Base-by-base conservation (phyloP, 1,140 invertebrate genomes). In the Octopus bimaculoides region DNA sequence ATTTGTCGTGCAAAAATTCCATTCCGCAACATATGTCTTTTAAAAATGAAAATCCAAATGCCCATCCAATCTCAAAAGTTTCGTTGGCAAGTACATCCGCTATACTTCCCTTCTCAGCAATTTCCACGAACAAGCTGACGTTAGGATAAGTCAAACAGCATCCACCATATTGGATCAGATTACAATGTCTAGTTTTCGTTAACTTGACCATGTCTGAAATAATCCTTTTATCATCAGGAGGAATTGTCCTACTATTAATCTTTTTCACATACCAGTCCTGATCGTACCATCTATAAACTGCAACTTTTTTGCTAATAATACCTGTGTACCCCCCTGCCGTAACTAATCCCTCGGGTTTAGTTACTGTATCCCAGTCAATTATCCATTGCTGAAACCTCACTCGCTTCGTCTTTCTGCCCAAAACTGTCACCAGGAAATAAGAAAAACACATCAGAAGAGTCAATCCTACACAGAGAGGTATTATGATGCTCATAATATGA, bases 1-100 rank as follows among this genome's bases (percentile, higher is more conserved):
- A 96, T 80, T 97, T 95, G 9, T 17, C 10, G 90, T 98, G 96
- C 53, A 98, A 92, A 90, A 81, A 87, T n/a, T 81, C 81, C 86
- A 87, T 86, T 71, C 86, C 86, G 52, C 52, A 52, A 71, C 78
- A 79, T 10, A 79, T 75, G 12, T 79, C 78, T 75, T 79, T 79
- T 52, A 78, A 74, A 56, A 84, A 52, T 7, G 83, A 84, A 71
- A 81, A 84, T n/a, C 77, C 77, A 74, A 83, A 84, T 61, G 82
- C 83, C 82, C 82, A 84, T 55, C 82, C 80, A 4, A 84, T 78
- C 74, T 82, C 81, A 61, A 61, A 12, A 1, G 56, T 12, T 9
- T 61, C 56, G 1, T 12, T 9, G 9, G 9, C 1, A 61, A 61
- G 17, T 12, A 61, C 56, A 61, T 61, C 56, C 9, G 9, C 17